Evolutionary conservation across 1,140 invertebrate genomes (phyloP).

Genomic region (Nylanderia fulva): DNA sequence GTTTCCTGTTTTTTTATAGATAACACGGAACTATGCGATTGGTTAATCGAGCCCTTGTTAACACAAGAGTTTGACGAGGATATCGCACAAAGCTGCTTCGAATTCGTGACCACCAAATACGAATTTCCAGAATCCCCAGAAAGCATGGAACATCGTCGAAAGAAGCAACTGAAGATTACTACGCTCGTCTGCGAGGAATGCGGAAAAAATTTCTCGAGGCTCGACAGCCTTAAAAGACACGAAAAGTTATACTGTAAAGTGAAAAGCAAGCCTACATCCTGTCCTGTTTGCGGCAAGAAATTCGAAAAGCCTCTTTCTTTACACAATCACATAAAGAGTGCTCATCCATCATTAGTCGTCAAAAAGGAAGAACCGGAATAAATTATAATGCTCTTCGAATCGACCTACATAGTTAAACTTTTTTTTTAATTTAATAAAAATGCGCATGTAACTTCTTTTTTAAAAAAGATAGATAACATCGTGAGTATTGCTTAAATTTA

Average conservation of each 20-base stretch:
- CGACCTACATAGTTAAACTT: background rate
- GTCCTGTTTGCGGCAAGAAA: slow-evolving; percentile 61
- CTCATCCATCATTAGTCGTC: slow-evolving; percentile 15
- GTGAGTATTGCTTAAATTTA: background rate
- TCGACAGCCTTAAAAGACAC: slow-evolving; percentile 73
- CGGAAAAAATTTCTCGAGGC: slow-evolving; percentile 69
- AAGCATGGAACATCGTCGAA: slow-evolving; percentile 11
- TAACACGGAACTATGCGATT: slow-evolving; percentile 31
- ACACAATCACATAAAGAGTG: slow-evolving; percentile 54
- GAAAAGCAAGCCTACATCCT: slow-evolving; percentile 54
- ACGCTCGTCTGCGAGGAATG: slow-evolving; percentile 67
- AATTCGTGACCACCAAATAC: slow-evolving; percentile 62
- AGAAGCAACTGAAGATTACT: slow-evolving; percentile 33
- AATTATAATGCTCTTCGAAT: background rate
- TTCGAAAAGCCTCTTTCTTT: slow-evolving; percentile 53
- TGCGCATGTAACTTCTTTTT: background rate
- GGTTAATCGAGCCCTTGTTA: slow-evolving; percentile 46
- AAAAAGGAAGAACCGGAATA: background rate
- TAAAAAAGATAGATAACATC: background rate
- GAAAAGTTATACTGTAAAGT: slow-evolving; percentile 69
- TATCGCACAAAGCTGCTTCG: slow-evolving; percentile 52
- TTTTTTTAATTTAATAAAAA: background rate
- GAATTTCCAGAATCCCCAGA: slow-evolving; percentile 2
- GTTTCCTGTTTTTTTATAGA: slow-evolving; percentile 39
- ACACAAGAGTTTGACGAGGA: slow-evolving; percentile 57